These are phyloP conservation scores for Microcaecilia unicolor DNA, from an alignment of 2,797 vertebrate species.

Conservation along the genomic window DNA sequence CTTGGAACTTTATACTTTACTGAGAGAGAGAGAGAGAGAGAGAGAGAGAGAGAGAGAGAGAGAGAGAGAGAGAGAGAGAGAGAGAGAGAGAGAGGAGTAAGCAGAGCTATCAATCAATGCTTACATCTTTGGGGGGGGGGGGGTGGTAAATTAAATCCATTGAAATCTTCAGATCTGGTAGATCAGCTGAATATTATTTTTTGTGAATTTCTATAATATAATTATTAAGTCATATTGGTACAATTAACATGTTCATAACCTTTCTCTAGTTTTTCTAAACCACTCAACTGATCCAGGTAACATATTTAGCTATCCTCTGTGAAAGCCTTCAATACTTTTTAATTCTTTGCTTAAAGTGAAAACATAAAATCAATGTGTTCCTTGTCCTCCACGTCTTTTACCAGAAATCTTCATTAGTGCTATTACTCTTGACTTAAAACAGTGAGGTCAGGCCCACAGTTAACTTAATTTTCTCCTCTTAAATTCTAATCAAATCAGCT, in stretches of 20 bases:
- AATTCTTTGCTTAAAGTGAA: background rate
- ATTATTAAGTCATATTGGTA: background rate
- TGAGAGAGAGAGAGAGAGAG: too few relatives aligned
- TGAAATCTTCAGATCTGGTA: too few relatives aligned
- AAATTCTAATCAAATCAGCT: background rate
- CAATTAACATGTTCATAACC: background rate
- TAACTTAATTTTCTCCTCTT: background rate
- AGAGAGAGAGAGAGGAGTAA: too few relatives aligned
- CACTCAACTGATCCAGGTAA: background rate
- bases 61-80: too few relatives aligned
- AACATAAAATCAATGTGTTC: background rate
- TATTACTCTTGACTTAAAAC: background rate
- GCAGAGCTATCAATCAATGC: too few relatives aligned
- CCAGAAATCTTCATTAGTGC: background rate
- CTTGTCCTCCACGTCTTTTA: background rate
- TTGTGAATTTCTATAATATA: background rate
- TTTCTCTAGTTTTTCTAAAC: background rate
- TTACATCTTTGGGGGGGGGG: too few relatives aligned
- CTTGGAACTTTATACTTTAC: too few relatives aligned
- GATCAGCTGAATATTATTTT: background rate
- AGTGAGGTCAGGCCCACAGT: background rate
- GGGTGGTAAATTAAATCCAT: too few relatives aligned
- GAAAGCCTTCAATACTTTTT: background rate
- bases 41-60: too few relatives aligned
- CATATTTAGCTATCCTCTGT: background rate